phyloP scores from a whole-genome alignment of 2,113 vertebrate species.

The Pedionomus torquatus region DNA sequence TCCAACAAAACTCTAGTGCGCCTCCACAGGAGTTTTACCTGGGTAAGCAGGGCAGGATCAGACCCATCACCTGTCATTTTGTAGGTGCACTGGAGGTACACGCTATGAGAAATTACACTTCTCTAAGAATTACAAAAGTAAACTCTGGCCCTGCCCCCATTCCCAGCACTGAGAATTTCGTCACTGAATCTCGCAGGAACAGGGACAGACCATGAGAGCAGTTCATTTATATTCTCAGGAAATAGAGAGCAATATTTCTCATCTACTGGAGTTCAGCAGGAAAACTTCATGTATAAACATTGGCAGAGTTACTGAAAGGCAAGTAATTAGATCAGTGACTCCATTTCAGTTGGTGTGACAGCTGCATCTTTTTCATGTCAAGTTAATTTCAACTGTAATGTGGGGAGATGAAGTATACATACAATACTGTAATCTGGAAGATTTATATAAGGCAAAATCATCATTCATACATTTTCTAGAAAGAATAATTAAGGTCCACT shows the following conservation, averaged over 20 bases:
- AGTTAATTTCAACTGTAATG: constrained; percentile 57
- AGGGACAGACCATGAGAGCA: constrained; percentile 4
- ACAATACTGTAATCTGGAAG: constrained; percentile 80
- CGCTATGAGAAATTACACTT: not conserved
- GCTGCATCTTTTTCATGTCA: constrained; percentile 54
- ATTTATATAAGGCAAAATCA: constrained; percentile 77
- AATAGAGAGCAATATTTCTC: constrained; percentile 56
- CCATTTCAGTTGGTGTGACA: constrained; percentile 47
- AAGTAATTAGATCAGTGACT: constrained; percentile 57
- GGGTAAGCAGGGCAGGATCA: not conserved
- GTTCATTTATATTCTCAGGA: constrained; percentile 61
- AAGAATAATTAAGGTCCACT: constrained; percentile 71
- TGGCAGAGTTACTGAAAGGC: constrained; percentile 68
- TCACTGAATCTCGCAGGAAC: not conserved
- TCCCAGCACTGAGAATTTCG: not conserved
- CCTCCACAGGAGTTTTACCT: not conserved
- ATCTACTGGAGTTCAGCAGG: constrained; percentile 38
- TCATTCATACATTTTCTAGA: constrained; percentile 64
- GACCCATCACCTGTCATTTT: not conserved
- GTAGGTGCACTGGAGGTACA: not conserved
- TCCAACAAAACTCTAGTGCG: not conserved
- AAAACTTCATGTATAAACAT: constrained; percentile 59
- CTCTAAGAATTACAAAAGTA: not conserved
- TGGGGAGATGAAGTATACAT: constrained; percentile 47
- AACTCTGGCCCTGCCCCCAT: not conserved